Evolutionary conservation across 1,140 invertebrate species (phyloP).

Genomic region (Rhopalosiphum maidis): DNA sequence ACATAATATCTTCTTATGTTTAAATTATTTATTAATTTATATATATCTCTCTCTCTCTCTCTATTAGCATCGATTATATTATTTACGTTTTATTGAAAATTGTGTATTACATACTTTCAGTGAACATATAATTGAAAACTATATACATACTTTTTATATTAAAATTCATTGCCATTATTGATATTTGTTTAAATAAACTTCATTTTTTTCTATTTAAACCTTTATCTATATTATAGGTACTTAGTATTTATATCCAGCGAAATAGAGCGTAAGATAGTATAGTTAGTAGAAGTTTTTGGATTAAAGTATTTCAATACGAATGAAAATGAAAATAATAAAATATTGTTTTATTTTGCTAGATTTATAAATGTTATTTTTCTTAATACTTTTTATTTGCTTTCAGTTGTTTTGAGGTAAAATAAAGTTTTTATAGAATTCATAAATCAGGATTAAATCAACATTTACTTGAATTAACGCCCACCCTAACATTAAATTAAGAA

Average conservation of each 20-base stretch:
- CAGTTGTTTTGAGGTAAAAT: slow-evolving; percentile 1
- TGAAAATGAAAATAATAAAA: background rate
- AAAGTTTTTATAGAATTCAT: slow-evolving; percentile 35
- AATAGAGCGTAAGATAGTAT: background rate
- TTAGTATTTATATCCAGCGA: background rate
- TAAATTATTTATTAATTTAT: background rate
- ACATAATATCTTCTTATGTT: background rate
- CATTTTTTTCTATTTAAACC: background rate
- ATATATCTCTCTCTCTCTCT: background rate
- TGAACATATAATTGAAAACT: background rate
- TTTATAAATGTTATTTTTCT: background rate
- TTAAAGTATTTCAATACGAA: background rate
- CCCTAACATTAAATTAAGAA: background rate
- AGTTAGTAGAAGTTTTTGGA: background rate
- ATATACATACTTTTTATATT: background rate
- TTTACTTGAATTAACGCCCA: slow-evolving; percentile 20
- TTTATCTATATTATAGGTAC: background rate
- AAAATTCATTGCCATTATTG: background rate
- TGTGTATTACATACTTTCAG: background rate
- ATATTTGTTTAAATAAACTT: background rate
- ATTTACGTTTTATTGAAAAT: background rate
- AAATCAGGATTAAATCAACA: slow-evolving; percentile 28
- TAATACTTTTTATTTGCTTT: background rate
- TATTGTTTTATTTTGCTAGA: background rate
- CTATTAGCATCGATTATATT: background rate